Percentiles rank a stretch among this genome's conserved stretches.
These are phyloP conservation scores for Polyploca ridens DNA, from an alignment of 2,888 invertebrate genomes.

Conservation along the genomic window DNA sequence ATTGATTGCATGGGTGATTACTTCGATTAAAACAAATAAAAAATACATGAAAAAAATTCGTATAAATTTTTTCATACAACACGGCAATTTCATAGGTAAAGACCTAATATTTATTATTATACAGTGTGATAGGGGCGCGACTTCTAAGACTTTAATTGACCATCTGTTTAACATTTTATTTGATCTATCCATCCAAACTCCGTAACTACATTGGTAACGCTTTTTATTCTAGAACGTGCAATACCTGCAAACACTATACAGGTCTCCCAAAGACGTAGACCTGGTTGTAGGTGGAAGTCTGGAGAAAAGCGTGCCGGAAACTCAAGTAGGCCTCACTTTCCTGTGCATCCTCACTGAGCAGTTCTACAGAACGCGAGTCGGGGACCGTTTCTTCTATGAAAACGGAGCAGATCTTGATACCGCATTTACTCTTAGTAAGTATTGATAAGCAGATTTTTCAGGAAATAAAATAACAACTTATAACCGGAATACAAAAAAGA, in stretches of 20 bases:
- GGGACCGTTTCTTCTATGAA: constrained; percentile 95
- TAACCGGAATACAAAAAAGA: not conserved
- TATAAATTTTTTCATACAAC: no score
- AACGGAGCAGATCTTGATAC: constrained; percentile 83
- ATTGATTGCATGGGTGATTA: no score
- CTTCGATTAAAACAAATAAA: no score
- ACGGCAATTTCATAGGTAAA: no score
- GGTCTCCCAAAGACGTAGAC: constrained; percentile 92
- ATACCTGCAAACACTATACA: constrained; percentile 87
- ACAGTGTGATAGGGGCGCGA: no score
- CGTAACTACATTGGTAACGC: not conserved
- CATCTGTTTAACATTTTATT: no score
- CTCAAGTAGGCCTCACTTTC: constrained; percentile 94
- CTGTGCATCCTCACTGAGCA: constrained; percentile 94
- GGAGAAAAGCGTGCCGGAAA: constrained; percentile 90
- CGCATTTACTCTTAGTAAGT: constrained; percentile 87
- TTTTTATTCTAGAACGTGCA: constrained; percentile 83
- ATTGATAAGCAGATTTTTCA: not conserved
- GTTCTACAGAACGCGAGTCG: constrained; percentile 93
- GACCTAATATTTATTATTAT: no score
- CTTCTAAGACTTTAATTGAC: no score
- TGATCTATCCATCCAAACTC: no score
- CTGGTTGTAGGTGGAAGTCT: constrained; percentile 93
- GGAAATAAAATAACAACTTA: not conserved
- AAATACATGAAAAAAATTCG: no score